These are phyloP conservation scores for Caenorhabditis sp. DNA, from an alignment of 2,888 invertebrate species.

Conservation along the genomic window DNA sequence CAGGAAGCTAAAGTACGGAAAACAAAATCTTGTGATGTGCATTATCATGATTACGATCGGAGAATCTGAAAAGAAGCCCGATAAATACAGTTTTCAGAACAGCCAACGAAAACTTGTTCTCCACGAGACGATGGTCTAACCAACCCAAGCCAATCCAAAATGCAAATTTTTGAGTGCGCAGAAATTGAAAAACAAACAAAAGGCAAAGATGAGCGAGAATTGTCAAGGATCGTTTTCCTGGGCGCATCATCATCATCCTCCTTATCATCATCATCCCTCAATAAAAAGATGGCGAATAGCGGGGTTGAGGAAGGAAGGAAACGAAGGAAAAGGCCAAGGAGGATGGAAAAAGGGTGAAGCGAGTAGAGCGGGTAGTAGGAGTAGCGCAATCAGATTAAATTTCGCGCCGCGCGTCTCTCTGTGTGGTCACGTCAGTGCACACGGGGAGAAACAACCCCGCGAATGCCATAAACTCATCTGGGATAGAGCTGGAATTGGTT, in stretches of 20 bases:
- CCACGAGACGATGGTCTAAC: conserved; percentile 12
- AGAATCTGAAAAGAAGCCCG: too few species aligned
- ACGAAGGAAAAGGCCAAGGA: conserved; percentile 19
- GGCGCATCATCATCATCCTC: conserved; percentile 29
- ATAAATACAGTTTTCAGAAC: conserved; percentile 5
- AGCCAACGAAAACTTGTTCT: conserved; percentile 29
- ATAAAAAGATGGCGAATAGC: conserved; percentile 34
- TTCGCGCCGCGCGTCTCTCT: conserved; percentile 33
- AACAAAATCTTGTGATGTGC: not conserved
- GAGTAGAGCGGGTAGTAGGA: conserved; percentile 44
- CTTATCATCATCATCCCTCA: conserved; percentile 42
- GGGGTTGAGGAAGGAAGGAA: conserved; percentile 16
- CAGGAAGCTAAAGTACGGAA: not conserved
- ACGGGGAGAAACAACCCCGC: conserved; percentile 28
- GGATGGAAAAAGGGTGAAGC: conserved; percentile 49
- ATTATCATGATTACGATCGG: not conserved
- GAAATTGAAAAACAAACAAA: conserved; percentile 61
- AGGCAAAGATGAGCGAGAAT: too few species aligned
- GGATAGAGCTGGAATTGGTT: conserved; percentile 27
- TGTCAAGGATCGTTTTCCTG: conserved; percentile 47
- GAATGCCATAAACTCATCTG: conserved; percentile 42
- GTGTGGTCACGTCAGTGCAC: conserved; percentile 56
- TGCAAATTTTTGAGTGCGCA: conserved; percentile 45
- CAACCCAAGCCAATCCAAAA: conserved; percentile 42
- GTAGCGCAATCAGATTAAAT: conserved; percentile 61